Base-by-base conservation (phyloP, 2,888 invertebrate genomes). In the Aleiodes alternator region DNA sequence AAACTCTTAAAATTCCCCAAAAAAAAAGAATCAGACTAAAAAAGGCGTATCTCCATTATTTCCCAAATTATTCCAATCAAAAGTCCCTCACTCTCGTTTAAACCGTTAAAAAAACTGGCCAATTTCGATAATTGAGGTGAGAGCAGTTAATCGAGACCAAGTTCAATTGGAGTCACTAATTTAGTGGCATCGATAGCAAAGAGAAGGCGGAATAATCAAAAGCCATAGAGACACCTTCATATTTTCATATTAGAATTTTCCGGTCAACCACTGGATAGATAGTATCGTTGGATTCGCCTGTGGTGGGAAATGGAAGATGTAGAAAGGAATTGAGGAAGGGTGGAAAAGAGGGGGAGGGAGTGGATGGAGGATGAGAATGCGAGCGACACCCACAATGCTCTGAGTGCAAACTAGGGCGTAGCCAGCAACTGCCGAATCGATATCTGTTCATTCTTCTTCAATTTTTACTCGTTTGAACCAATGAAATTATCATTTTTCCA, bases 321-420 rank as follows among this genome's bases (percentile, higher is more conserved):
- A 68, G 68, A 51, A 68, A 51, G 29, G 68, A 51, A 29, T 51
- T 53, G 68, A 51, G 51, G 23, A 31, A 34, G 31, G 31, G 51
- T 51, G 51, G 68, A 23, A 12, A 31, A 31, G 34, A 51, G 23
- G 50, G 12, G 51, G 50, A 29, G 4, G 23, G 2, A 23, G 23
- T 1, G 23, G 23, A 14, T 16, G 59, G 14, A 31, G 61, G 34
- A 51, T 51, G 51, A 68, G 51, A 31, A 31, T 68, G 68, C 14
- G 51, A 51, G 34, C 23, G 14, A 51, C 51, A 68, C 68, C 68
- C 68, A 43, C 64, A 51, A 34, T 31, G 51, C 78, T 82, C 79
- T 79, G 78, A 73, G 78, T 79, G 82, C 82, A 82, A 84, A 82
- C 82, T 82, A 79, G 86, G 86, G 84, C 83, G 85, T 84, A 82